These are phyloP conservation scores for Pithys albifrons DNA, from an alignment of 2,113 vertebrate genomes.

Conservation along the genomic window DNA sequence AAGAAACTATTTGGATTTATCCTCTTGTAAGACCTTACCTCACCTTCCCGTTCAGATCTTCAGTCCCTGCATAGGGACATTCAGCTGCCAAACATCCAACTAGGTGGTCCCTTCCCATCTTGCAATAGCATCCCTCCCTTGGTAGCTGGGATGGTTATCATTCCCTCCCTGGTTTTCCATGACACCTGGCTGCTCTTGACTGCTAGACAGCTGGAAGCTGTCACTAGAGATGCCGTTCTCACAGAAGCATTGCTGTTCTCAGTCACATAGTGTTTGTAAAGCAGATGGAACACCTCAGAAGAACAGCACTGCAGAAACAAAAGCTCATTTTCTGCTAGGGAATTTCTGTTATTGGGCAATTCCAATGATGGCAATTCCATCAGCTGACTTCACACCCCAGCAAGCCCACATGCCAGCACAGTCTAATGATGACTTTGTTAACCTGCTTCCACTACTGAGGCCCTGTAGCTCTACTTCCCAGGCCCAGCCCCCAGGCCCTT, in stretches of 20 bases:
- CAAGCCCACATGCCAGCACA: not conserved
- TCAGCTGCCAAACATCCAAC: not conserved
- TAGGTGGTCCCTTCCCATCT: not conserved
- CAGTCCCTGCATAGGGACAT: rapidly evolving
- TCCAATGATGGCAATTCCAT: too few relatives aligned
- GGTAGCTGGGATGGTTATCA: not conserved
- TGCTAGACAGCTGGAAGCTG: conserved; percentile 53
- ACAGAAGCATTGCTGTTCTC: not conserved
- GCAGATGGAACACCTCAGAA: conserved; percentile 45
- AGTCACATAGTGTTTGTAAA: conserved; percentile 26
- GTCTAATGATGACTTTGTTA: not conserved
- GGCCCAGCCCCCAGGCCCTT: not conserved
- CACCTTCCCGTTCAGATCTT: not conserved
- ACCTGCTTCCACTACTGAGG: not conserved
- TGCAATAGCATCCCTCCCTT: not conserved
- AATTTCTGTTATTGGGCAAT: not conserved
- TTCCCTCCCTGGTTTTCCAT: not conserved
- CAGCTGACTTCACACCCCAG: conserved; percentile 1
- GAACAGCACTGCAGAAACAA: not conserved
- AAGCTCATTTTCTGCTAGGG: conserved; percentile 19
- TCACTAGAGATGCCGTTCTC: conserved; percentile 42
- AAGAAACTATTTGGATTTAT: not conserved
- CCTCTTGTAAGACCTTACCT: not conserved
- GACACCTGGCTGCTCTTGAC: conserved; percentile 32
- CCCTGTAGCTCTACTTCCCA: not conserved